Conservation (phyloP, 2,888 invertebrate species). For the Erynnis tages region DNA sequence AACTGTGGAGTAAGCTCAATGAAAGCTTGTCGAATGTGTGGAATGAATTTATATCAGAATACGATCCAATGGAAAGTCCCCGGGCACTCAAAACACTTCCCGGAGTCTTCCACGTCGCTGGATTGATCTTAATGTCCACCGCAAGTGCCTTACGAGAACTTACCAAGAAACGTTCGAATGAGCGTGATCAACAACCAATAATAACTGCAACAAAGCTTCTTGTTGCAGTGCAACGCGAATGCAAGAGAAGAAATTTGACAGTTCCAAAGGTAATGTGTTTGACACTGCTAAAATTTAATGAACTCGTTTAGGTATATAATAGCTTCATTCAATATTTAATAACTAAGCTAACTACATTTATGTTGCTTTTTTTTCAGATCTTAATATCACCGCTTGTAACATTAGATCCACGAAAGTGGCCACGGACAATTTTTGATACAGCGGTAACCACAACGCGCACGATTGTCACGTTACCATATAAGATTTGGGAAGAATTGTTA, state of each 20-base stretch:
- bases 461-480: slow-evolving; percentile 54
- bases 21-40: slow-evolving; percentile 87
- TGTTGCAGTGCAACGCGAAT: slow-evolving; percentile 60
- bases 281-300: too few relatives aligned
- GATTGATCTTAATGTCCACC: slow-evolving; percentile 83
- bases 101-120: slow-evolving; percentile 82
- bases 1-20: slow-evolving; percentile 84
- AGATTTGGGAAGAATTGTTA: slow-evolving; percentile 54
- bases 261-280: slow-evolving; percentile 62
- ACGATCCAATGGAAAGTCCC: slow-evolving; percentile 89
- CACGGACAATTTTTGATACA: slow-evolving; percentile 46
- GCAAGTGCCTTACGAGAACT: slow-evolving; percentile 84
- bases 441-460: slow-evolving; percentile 44
- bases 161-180: slow-evolving; percentile 71
- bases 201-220: slow-evolving; percentile 71
- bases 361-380: slow-evolving; percentile 65
- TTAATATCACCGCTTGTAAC: slow-evolving; percentile 68
- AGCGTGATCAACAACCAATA: slow-evolving; percentile 57
- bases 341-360: too few relatives aligned
- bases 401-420: slow-evolving; percentile 71
- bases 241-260: slow-evolving; percentile 64
- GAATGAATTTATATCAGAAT: slow-evolving; percentile 90
- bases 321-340: too few relatives aligned
- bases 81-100: slow-evolving; percentile 82
- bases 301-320: too few relatives aligned